Evolutionary conservation across 2,888 invertebrate species (phyloP), one percentile per base, ranked within the genome.

Genomic region (Endotricha flammealis): DNA sequence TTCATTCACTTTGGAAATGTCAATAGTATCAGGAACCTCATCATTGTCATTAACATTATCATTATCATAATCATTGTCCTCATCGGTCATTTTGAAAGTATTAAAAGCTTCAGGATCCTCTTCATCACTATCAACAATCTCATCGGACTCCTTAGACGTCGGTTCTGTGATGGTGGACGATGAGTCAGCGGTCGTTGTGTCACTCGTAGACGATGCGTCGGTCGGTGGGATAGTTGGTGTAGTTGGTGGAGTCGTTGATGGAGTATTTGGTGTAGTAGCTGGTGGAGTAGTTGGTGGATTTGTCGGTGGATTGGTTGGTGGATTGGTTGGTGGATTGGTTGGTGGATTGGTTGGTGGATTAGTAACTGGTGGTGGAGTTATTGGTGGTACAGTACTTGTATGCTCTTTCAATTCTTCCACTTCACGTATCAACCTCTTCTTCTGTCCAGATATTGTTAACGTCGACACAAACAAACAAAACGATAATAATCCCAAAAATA

Each of bases 391-490:
- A 2, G 32, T 42, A 3, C 41, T 33, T 0, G 29, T 12, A 3
- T n/a, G n/a, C n/a, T 35, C 32, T 9, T 42, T 53, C 3, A 71
- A 42, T 5, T 69, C 54, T 0, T 63, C 42, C 4, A 80, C 20
- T 42, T 72, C 64, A 10, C 12, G 29, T 8, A 36, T 37, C 1
- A 68, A 42, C n/a, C 61, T 46, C 16, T 74, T 78, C 23, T 57
- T 78, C 36, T 85, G 82, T 10, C 69, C 72, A 3, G 79, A 63
- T 7, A 85, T 29, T 0, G 64, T 66, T 37, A 75, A 54, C 0
- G 79, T 79, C 0, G 85, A 81, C 0, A 85, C 75, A 22, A 85
- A 75, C 3, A 82, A 48, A 32, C 63, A 71, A 38, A 85, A 85
- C 0, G 72, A 73, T 1, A 85, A 42, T 3, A 78, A 37, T 17